These are phyloP conservation scores for human DNA, from an alignment of 2,113 vertebrate genomes.

Conservation along the genomic window DNA sequence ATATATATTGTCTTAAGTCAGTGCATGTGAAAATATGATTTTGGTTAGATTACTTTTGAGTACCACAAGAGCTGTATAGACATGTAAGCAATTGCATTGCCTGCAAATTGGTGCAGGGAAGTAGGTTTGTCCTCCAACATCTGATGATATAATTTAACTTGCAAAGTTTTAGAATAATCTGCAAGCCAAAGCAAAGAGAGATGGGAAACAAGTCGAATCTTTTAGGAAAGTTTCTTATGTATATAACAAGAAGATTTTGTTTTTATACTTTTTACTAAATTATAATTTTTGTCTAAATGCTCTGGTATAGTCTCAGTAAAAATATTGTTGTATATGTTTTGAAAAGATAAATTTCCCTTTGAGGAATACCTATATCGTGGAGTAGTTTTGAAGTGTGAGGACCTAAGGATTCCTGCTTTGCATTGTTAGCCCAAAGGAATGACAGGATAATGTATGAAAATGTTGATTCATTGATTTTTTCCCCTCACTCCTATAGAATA, in stretches of 20 bases:
- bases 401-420: neutral
- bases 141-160: neutral
- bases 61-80: neutral
- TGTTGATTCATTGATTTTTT: neutral
- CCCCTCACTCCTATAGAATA: neutral
- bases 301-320: neutral
- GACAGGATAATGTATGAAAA: neutral
- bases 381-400: neutral
- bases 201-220: neutral
- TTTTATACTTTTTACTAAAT: constrained; percentile 13
- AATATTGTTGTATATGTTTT: neutral
- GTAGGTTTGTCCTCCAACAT: neutral
- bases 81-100: neutral
- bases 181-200: neutral
- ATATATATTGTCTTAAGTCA: neutral
- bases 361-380: neutral
- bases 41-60: neutral
- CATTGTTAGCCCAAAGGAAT: neutral
- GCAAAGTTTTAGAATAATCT: constrained; percentile 21
- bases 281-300: neutral
- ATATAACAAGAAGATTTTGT: neutral
- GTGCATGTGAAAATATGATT: neutral
- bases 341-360: neutral
- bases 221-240: neutral
- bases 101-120: neutral